These are phyloP conservation scores for Trachythela sp. DNA, from an alignment of 64 coral and sea anemone genomes.

Conservation along the genomic window DNA sequence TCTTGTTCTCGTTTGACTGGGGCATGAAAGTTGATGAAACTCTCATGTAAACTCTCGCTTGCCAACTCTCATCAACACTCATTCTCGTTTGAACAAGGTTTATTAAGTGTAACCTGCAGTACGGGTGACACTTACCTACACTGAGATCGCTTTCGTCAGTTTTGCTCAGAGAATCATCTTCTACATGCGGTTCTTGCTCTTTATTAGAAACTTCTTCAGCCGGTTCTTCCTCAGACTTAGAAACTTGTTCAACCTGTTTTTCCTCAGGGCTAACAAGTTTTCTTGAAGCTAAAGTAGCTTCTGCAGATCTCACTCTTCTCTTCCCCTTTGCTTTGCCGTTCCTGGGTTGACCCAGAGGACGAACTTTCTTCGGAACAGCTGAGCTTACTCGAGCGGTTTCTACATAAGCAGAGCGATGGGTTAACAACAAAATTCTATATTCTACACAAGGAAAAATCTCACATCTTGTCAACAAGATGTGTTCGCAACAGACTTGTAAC, in stretches of 20 bases:
- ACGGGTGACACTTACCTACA: neutral
- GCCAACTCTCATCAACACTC: no score
- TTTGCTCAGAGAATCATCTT: neutral
- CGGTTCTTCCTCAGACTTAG: neutral
- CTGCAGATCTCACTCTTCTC: neutral
- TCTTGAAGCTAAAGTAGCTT: neutral
- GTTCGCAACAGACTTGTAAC: neutral
- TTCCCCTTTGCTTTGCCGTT: neutral
- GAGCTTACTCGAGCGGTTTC: neutral
- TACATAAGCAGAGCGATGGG: neutral
- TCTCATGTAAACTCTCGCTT: no score
- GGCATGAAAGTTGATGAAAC: no score
- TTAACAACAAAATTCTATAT: no score
- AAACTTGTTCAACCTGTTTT: neutral
- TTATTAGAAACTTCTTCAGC: neutral
- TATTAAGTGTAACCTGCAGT: no score
- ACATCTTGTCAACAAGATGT: neutral
- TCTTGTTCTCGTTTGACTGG: no score
- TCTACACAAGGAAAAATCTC: no score
- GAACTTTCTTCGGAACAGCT: neutral
- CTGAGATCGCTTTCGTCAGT: neutral
- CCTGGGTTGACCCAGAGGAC: neutral
- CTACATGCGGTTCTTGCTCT: neutral
- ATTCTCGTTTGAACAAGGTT: no score
- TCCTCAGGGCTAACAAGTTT: neutral